Evolutionary conservation across 2,113 vertebrate species (phyloP), one percentile per base, ranked within the genome.

Genomic region (Catagonus wagneri): DNA sequence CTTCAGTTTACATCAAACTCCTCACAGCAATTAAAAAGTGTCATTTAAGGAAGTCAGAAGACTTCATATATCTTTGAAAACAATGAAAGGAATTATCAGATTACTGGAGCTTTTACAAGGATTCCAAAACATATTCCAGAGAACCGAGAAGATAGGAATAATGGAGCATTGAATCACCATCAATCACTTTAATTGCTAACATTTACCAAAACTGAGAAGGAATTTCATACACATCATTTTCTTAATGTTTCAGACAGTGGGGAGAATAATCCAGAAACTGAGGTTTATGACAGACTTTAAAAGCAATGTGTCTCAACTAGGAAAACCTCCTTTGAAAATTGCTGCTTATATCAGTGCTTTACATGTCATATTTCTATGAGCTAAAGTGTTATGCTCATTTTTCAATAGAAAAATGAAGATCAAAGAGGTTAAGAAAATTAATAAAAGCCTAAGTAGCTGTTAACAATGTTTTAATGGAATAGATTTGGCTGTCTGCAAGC

Each of bases 1-100:
- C 12, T 94, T 90, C 44, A 81, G 7, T 92, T 96, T 92, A 61
- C 22, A 39, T 58, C 66, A 86, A 90, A 17, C 16, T 96, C 29
- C 89, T n/a, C 52, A 76, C 9, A 92, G 52, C 9, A 58, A 56
- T 84, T 95, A 79, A 39, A 84, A 93, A 29, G 17, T 52, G 36
- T 78, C 39, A 78, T 3, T 58, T 86, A 89, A 72, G 50, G 78
- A 69, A 86, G 22, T 32, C 56, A 83, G 76, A 85, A 36, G 29
- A 87, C 52, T 87, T 92, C 15, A 34, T 54, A 60, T 65, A 34
- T 65, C 44, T 97, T 68, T 79, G 7, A 72, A 95, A 95, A 72
- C 29, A 71, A 65, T 60, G 16, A 71, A 72, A 89, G 4, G 23
- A 13, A 52, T 83, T 63, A 83, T 27, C 16, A 19, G 2, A 50